Evolutionary conservation across 2,113 vertebrate species (phyloP).

Genomic region (Taurulus bubalis): DNA sequence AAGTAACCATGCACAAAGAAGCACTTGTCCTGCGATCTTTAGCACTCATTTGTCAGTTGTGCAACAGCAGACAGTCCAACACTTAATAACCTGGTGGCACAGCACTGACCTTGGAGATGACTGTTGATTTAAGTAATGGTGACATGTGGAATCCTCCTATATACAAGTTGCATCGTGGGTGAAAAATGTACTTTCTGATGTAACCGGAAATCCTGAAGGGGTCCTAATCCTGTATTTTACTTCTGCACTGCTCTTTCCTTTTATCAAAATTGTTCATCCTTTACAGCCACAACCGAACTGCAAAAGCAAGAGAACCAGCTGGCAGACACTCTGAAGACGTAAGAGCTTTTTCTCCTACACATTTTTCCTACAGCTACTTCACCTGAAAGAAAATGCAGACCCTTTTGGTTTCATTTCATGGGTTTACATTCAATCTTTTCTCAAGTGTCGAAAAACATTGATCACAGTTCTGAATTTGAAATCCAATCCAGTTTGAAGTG

Average conservation of each 20-base stretch:
- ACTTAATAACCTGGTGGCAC: constrained; percentile 69
- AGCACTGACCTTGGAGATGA: constrained; percentile 63
- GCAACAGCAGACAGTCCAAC: constrained; percentile 58
- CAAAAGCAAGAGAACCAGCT: constrained; percentile 90
- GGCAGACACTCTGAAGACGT: constrained; percentile 90
- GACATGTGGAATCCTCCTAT: constrained; percentile 61
- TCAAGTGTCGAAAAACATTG: constrained; percentile 24
- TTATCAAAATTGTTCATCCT: constrained; percentile 48
- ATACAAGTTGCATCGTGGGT: constrained; percentile 30
- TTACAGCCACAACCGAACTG: constrained; percentile 91
- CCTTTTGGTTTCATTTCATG: constrained; percentile 1
- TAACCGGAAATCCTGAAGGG: constrained; percentile 21
- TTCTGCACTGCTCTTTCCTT: constrained; percentile 1
- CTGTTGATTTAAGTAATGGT: constrained; percentile 55
- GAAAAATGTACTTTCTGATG: constrained; percentile 32
- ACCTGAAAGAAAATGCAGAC: constrained; percentile 9
- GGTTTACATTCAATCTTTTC: constrained; percentile 11
- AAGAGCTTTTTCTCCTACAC: constrained; percentile 64
- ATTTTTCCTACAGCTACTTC: constrained; percentile 8
- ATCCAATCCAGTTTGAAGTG: constrained; percentile 34
- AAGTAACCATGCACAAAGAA: constrained; percentile 67
- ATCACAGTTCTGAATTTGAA: constrained; percentile 42
- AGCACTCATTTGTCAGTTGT: constrained; percentile 72
- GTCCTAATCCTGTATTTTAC: constrained; percentile 32
- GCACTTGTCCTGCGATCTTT: constrained; percentile 64